Evolutionary conservation across 1,140 invertebrate species (phyloP).

Genomic region (Probaryconus sp.): DNA sequence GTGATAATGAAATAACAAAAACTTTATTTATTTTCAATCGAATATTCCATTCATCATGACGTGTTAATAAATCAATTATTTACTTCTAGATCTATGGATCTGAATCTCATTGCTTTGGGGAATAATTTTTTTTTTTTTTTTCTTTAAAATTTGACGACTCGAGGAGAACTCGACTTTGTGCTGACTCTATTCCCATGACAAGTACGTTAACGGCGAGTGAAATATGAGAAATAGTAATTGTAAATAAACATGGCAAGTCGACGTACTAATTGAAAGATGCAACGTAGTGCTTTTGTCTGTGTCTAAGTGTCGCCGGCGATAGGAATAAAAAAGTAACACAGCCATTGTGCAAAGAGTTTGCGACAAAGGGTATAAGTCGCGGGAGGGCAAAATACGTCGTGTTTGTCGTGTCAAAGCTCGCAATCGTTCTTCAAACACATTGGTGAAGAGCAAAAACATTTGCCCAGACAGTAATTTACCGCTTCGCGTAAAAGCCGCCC

Average conservation of each 20-base stretch:
- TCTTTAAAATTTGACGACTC: too few species aligned
- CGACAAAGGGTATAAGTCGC: conserved; percentile 42
- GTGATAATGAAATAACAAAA: too few species aligned
- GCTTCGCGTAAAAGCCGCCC: conserved; percentile 14
- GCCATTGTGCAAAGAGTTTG: conserved; percentile 28
- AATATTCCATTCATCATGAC: too few species aligned
- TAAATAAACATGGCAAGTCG: conserved; percentile 30
- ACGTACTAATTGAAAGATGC: conserved; percentile 40
- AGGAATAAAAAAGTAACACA: conserved; percentile 33
- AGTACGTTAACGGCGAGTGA: too few species aligned
- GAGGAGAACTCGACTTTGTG: too few species aligned
- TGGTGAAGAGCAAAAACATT: conserved; percentile 21
- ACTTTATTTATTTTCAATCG: too few species aligned
- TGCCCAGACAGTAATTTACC: conserved; percentile 17
- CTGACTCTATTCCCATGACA: too few species aligned
- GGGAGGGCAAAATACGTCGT: conserved; percentile 36
- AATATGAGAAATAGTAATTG: conserved; percentile 27
- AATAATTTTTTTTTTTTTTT: too few species aligned
- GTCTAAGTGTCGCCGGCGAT: conserved; percentile 23
- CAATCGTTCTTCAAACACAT: conserved; percentile 30
- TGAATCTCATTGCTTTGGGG: too few species aligned
- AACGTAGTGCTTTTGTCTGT: conserved; percentile 10
- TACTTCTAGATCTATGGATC: too few species aligned
- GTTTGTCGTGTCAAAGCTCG: conserved; percentile 32
- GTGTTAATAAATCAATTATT: too few species aligned